phyloP scores from a whole-genome alignment of 1,140 invertebrate species.

The Cataglyphis hispanica region DNA sequence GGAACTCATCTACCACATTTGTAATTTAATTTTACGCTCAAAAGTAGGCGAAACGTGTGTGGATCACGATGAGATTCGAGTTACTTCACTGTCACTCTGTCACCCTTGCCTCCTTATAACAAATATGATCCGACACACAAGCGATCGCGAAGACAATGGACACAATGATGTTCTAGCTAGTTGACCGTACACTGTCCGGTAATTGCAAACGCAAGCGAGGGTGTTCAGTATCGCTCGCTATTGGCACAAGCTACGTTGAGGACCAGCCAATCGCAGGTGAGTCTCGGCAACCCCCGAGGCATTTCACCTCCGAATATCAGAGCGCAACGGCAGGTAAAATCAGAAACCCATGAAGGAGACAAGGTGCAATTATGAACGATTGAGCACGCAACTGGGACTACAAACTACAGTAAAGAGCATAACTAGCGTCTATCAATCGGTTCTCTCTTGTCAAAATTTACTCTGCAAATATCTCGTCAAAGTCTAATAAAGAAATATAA shows the following conservation, averaged over 20 bases:
- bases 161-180: conserved; percentile 82
- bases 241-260: conserved; percentile 79
- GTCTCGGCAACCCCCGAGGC: conserved; percentile 71
- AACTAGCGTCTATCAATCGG: background rate
- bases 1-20: background rate
- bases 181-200: conserved; percentile 70
- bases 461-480: background rate
- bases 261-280: conserved; percentile 80
- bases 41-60: background rate
- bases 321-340: conserved; percentile 81
- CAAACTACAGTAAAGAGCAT: background rate
- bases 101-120: background rate
- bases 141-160: conserved; percentile 80
- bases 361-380: conserved; percentile 40
- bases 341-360: conserved; percentile 73
- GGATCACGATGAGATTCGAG: background rate
- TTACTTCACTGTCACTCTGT: conserved; percentile 24
- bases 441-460: background rate
- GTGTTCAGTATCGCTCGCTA: conserved; percentile 79
- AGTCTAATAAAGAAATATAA: background rate
- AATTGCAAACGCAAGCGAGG: conserved; percentile 75
- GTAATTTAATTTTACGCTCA: background rate
- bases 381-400: background rate
- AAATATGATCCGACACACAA: conserved; percentile 78
- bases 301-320: conserved; percentile 79